Conservation (phyloP, 2,888 invertebrate species). For the Trachelus tabidus region DNA sequence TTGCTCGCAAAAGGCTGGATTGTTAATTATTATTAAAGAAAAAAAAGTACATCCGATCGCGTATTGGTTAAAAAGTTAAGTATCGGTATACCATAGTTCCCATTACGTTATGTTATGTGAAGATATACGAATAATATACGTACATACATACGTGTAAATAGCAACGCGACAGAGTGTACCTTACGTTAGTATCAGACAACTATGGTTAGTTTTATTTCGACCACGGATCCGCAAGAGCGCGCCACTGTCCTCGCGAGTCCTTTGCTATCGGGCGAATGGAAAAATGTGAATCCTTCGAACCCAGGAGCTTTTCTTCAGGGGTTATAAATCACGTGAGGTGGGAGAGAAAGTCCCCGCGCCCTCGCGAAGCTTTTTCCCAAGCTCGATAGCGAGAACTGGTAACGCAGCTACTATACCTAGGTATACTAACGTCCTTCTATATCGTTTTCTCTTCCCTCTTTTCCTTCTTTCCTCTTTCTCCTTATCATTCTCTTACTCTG, state of each 20-base stretch:
- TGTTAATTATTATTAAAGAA: neutral
- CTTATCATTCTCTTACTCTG: neutral
- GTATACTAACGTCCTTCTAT: neutral
- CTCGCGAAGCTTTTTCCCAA: neutral
- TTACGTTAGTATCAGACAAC: neutral
- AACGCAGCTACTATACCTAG: neutral
- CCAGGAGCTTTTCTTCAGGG: neutral
- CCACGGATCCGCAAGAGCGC: neutral
- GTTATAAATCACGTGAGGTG: neutral
- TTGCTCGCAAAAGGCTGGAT: neutral
- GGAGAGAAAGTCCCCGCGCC: neutral
- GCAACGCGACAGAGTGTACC: neutral
- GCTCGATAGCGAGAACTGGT: neutral
- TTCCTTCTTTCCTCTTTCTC: neutral
- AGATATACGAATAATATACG: neutral
- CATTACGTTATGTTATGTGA: neutral
- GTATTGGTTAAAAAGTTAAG: neutral
- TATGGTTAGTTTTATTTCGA: neutral
- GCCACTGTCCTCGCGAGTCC: neutral
- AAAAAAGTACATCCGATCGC: neutral
- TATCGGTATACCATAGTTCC: neutral
- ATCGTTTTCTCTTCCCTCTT: neutral
- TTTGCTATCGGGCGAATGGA: neutral
- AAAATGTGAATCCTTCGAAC: neutral
- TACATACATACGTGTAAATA: neutral